phyloP scores from a whole-genome alignment of 2,888 invertebrate species.

The Catocala nupta region DNA sequence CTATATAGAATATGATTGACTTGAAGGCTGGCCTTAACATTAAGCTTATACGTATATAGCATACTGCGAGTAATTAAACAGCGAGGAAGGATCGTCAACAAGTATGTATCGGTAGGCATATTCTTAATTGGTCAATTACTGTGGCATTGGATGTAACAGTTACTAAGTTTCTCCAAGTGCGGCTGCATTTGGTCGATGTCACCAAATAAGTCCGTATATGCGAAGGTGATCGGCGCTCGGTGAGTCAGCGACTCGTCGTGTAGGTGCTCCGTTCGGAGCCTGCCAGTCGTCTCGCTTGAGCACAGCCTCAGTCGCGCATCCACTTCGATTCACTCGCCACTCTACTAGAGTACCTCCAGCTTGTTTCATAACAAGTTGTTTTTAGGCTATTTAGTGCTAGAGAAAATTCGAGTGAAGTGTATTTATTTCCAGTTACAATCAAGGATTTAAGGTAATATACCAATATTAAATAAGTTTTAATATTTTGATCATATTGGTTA shows the following conservation, averaged over 20 bases:
- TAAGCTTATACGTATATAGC: conserved; percentile 1
- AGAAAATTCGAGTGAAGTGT: conserved; percentile 57
- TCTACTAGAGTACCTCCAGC: conserved; percentile 62
- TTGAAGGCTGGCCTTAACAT: conserved; percentile 16
- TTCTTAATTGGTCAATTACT: conserved; percentile 44
- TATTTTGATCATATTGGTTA: too few species aligned
- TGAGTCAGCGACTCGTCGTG: conserved; percentile 74
- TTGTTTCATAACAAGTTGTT: conserved; percentile 61
- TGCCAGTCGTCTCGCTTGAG: conserved; percentile 55
- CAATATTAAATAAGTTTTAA: not conserved
- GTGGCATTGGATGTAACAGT: conserved; percentile 70
- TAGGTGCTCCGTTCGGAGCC: conserved; percentile 71
- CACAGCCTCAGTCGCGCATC: conserved; percentile 69
- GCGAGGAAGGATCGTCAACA: conserved; percentile 13
- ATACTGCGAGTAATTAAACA: conserved; percentile 16
- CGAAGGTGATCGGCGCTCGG: conserved; percentile 79
- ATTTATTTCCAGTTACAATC: conserved; percentile 37
- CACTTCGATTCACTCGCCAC: conserved; percentile 66
- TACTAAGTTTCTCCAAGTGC: conserved; percentile 59
- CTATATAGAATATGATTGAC: conserved; percentile 6
- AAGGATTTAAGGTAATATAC: conserved; percentile 51
- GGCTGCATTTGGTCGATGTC: conserved; percentile 76
- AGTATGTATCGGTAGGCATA: conserved; percentile 22
- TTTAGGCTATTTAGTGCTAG: conserved; percentile 57
- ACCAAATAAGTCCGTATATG: conserved; percentile 84